phyloP scores from a whole-genome alignment of 92 coral and sea anemone species.

The Porites divaricata region DNA sequence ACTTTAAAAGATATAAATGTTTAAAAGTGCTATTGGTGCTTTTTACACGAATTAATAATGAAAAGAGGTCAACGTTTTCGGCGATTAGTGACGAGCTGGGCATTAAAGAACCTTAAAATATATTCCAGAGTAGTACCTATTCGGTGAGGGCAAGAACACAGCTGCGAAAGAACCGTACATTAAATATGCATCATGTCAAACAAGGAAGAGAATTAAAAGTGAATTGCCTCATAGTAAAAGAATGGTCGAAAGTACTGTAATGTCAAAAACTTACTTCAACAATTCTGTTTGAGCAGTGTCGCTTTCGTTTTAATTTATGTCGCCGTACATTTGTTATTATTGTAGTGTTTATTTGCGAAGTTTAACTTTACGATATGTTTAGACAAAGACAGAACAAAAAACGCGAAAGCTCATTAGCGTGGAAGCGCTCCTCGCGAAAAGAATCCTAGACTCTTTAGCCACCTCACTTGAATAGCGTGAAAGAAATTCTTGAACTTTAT shows the following conservation, averaged over 20 bases:
- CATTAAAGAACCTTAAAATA: constrained; percentile 21
- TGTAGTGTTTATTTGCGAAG: constrained; percentile 34
- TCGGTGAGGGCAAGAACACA: constrained; percentile 42
- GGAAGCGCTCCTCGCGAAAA: constrained; percentile 22
- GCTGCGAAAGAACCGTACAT: constrained; percentile 28
- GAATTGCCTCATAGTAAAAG: constrained; percentile 12
- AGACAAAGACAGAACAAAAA: constrained; percentile 32
- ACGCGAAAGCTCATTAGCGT: constrained; percentile 60
- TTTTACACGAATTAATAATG: constrained; percentile 52
- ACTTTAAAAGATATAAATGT: constrained; percentile 38
- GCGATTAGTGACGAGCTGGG: constrained; percentile 55
- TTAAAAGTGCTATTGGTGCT: constrained; percentile 44
- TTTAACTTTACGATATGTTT: constrained; percentile 46
- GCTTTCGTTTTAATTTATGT: constrained; percentile 6
- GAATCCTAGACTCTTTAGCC: constrained; percentile 24
- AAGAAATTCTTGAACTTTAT: constrained; percentile 12
- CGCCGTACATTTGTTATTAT: constrained; percentile 30
- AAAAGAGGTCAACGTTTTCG: constrained; percentile 34
- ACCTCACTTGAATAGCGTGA: constrained; percentile 22
- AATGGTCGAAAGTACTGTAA: not conserved
- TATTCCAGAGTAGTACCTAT: constrained; percentile 22
- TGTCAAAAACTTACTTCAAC: constrained; percentile 19
- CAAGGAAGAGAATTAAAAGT: constrained; percentile 18
- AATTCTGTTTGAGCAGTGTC: not conserved
- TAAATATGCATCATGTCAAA: constrained; percentile 48